phyloP scores from a whole-genome alignment of 2,888 invertebrate genomes.

The Macaria notata region DNA sequence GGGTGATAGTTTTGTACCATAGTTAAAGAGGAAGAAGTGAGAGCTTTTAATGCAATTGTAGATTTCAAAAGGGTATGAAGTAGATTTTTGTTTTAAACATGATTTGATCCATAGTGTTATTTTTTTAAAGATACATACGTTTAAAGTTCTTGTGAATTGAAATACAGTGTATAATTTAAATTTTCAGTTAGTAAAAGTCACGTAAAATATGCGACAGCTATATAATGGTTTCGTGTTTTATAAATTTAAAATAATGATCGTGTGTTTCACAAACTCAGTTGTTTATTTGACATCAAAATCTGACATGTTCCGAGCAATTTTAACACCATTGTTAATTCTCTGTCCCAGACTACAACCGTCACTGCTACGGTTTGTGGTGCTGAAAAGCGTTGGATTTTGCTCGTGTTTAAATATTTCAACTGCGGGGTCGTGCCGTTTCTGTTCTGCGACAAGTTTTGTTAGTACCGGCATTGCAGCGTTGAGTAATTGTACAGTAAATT shows the following conservation, averaged over 20 bases:
- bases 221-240: no score
- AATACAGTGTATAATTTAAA: no score
- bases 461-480: constrained; percentile 37
- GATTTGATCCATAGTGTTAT: no score
- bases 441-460: constrained; percentile 20
- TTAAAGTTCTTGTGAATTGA: no score
- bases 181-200: no score
- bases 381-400: background rate
- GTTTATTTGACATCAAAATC: constrained; percentile 15
- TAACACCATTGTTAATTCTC: constrained; percentile 29
- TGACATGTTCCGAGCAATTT: constrained; percentile 33
- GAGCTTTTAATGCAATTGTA: no score
- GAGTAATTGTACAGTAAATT: constrained; percentile 55
- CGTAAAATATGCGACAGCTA: no score
- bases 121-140: no score
- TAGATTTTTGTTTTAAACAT: no score
- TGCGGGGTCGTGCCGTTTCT: constrained; percentile 1
- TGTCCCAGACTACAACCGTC: constrained; percentile 1
- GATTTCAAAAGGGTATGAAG: no score
- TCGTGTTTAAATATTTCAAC: background rate
- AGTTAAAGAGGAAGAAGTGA: no score
- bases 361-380: background rate
- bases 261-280: constrained; percentile 1
- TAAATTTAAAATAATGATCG: background rate
- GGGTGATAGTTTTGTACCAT: no score